Evolutionary conservation across 1,140 invertebrate species (phyloP).

Genomic region (Triops cancriformis): DNA sequence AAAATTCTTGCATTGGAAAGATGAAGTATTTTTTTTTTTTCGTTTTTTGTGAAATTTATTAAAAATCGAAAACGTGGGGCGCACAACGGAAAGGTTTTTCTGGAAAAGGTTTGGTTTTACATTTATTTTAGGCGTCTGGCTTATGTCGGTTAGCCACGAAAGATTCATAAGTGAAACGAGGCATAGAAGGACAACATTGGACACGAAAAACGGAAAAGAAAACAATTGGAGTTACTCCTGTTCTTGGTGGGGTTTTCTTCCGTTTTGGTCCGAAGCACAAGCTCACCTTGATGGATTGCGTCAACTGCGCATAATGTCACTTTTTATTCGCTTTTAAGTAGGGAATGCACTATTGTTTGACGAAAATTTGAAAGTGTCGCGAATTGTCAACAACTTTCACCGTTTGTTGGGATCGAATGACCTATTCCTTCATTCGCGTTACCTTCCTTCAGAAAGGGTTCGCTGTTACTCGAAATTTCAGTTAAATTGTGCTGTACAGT

Average conservation of each 20-base stretch:
- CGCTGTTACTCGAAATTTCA: no score
- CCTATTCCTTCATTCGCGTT: no score
- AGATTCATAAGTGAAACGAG: background rate
- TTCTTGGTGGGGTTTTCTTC: no score
- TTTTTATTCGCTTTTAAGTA: background rate
- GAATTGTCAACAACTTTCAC: background rate
- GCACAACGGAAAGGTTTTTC: background rate
- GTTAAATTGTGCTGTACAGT: no score
- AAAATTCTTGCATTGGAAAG: background rate
- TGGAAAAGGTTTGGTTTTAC: background rate
- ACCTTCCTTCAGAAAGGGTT: no score
- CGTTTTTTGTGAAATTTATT: background rate
- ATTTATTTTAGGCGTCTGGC: background rate
- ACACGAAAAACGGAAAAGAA: background rate
- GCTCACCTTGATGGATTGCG: conserved; percentile 5
- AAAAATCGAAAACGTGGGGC: background rate
- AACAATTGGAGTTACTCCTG: background rate
- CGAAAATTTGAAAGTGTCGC: background rate
- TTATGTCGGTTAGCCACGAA: background rate
- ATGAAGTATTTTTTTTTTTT: background rate
- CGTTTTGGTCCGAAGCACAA: background rate
- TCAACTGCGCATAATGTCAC: background rate
- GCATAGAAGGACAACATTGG: background rate
- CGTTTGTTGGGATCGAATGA: no score
- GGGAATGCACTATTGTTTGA: background rate